Evolutionary conservation across 2,113 vertebrate genomes (phyloP), one percentile per base, ranked within the genome.

Genomic region (Syngnathus scovelli): DNA sequence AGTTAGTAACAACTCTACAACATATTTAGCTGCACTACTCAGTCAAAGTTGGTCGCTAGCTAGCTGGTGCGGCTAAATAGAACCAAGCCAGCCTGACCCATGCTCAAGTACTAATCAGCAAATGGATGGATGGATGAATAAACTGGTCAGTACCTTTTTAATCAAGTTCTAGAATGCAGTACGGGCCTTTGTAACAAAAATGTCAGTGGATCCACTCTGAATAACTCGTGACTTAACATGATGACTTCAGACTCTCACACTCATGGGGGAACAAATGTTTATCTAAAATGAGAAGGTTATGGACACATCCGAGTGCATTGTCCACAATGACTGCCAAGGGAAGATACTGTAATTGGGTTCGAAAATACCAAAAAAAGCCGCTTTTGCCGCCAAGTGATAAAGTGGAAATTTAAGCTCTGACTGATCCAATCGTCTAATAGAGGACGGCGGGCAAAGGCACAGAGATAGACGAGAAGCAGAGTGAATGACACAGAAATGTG

Each of bases 351-450:
- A n/a, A 60, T 83, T 80, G 76, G 72, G 65, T 66, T 66, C 70
- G 51, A 64, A 70, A 77, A 72, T 73, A 68, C 66, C 75, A 19
- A 52, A 51, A 68, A 65, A 77, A 79, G 71, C 76, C 65, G 61
- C 75, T 79, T 75, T 78, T 73, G 78, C 79, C 76, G 60, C 70
- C 67, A 73, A 65, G 79, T 62, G 60, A 84, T 44, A 77, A 74
- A 84, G 66, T 58, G 66, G 49, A 68, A 67, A 72, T 79, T 69
- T 81, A 87, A 85, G 86, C 79, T 81, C 37, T 69, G 72, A 80
- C 81, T 37, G 9, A 81, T 81, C 68, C 73, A 71, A 75, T 78
- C 71, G 75, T 71, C 68, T 79, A 72, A 76, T 51, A 59, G 52
- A 64, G 61, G 36, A 64, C 67, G 59, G 10, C 66, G 51, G 54